These are phyloP conservation scores for Darevskia nairensis DNA, from an alignment of 2,797 vertebrate species.

Conservation along the genomic window DNA sequence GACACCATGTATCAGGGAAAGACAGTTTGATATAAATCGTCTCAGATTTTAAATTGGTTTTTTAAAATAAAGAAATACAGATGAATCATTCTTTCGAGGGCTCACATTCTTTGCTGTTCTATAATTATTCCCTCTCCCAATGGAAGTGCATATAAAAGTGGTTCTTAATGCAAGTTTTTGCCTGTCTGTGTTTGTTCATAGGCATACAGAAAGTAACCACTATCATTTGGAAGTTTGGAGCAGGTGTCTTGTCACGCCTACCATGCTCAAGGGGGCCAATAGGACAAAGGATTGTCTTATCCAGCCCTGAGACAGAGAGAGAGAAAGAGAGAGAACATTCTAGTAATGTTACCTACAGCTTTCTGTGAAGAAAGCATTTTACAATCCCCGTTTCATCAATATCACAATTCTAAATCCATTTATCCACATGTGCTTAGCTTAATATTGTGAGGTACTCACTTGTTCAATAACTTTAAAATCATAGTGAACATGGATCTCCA, in stretches of 20 bases:
- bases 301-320: neutral
- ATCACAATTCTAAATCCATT: neutral
- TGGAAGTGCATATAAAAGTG: neutral
- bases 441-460: neutral
- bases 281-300: too few species aligned
- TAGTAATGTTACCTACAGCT: neutral
- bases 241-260: neutral
- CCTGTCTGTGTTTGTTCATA: neutral
- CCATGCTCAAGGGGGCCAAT: neutral
- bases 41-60: neutral
- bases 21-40: constrained; percentile 16
- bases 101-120: neutral
- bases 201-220: neutral
- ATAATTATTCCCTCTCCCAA: neutral
- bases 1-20: neutral
- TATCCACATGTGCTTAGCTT: neutral
- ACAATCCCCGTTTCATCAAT: neutral
- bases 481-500: neutral
- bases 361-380: neutral
- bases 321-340: too few species aligned
- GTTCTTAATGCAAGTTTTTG: neutral
- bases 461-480: neutral
- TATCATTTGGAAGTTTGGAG: neutral
- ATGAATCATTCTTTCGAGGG: neutral
- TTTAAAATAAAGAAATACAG: neutral